A percentile compares a stretch with the other conserved stretches of the same genome.
phyloP scores from a whole-genome alignment of 64 coral and sea anemone species.

The Cladopsammia gracilis region DNA sequence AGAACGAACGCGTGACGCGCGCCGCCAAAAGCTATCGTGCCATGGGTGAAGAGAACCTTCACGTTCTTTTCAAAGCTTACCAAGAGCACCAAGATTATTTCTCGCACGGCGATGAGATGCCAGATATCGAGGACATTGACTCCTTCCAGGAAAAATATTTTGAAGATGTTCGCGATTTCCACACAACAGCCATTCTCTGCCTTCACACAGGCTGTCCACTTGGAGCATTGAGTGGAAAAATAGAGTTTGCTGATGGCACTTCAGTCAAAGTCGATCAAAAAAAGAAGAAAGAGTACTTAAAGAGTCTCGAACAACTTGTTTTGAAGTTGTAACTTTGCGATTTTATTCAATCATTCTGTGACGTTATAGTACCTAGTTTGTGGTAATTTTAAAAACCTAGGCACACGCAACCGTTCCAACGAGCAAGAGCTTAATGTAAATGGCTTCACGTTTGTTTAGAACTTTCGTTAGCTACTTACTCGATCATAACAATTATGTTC shows the following conservation, averaged over 20 bases:
- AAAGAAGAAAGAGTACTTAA: neutral
- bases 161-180: conserved; percentile 22
- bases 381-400: too few relatives aligned
- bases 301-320: neutral
- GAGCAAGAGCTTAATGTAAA: too few relatives aligned
- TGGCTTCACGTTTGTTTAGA: too few relatives aligned
- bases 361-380: too few relatives aligned
- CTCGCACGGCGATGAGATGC: neutral
- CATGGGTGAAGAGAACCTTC: conserved; percentile 1
- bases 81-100: neutral
- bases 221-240: conserved; percentile 3
- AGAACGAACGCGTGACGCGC: too few relatives aligned
- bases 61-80: conserved; percentile 16
- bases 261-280: neutral
- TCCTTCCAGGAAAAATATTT: neutral
- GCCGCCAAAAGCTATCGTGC: neutral
- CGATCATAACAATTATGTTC: too few relatives aligned
- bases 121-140: neutral
- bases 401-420: too few relatives aligned
- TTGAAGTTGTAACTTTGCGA: neutral
- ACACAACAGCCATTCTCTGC: conserved; percentile 12
- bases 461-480: too few relatives aligned
- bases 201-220: conserved; percentile 30
- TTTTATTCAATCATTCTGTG: too few relatives aligned
- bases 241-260: neutral